Percentiles rank a stretch among this genome's conserved stretches.
Evolutionary conservation across 1,140 invertebrate species (phyloP).

Genomic region (Drosophila yakuba): DNA sequence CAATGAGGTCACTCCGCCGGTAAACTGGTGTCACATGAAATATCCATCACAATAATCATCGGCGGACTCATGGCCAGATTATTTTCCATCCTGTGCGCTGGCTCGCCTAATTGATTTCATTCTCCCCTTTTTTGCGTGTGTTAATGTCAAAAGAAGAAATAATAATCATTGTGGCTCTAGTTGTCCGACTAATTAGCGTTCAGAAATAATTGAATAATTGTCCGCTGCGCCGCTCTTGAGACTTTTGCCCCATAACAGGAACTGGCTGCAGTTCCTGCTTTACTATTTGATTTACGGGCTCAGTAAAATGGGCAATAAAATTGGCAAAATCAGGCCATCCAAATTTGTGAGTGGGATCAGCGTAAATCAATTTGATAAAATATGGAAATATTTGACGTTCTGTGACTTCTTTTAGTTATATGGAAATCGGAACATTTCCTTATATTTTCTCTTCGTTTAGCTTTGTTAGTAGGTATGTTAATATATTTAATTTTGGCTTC

Average conservation of each 20-base stretch:
- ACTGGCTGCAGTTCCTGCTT: conserved; percentile 32
- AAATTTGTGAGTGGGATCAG: conserved; percentile 9
- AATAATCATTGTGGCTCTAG: conserved; percentile 31
- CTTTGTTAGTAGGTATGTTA: conserved; percentile 43
- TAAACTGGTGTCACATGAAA: conserved; percentile 61
- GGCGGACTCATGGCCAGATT: conserved; percentile 31
- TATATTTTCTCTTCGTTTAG: conserved; percentile 33
- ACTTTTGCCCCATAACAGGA: conserved; percentile 18
- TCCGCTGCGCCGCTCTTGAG: conserved; percentile 23
- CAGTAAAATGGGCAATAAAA: conserved; percentile 24
- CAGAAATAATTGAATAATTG: conserved; percentile 60
- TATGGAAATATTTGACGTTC: conserved; percentile 10
- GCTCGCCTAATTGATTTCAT: conserved; percentile 65
- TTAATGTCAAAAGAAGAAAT: conserved; percentile 41
- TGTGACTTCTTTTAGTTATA: background rate
- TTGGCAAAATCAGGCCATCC: conserved; percentile 1
- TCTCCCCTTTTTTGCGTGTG: conserved; percentile 13
- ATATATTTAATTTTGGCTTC: conserved; percentile 4
- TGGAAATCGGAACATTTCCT: no score
- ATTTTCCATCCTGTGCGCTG: conserved; percentile 39
- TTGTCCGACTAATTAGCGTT: conserved; percentile 55
- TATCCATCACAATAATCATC: conserved; percentile 60
- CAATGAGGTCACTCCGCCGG: conserved; percentile 31
- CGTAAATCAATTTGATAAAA: conserved; percentile 42
- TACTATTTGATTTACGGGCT: conserved; percentile 32